Percentiles rank a stretch among this genome's conserved stretches.
Conservation (phyloP, 2,888 invertebrate genomes). For the Hypercompe scribonia region DNA sequence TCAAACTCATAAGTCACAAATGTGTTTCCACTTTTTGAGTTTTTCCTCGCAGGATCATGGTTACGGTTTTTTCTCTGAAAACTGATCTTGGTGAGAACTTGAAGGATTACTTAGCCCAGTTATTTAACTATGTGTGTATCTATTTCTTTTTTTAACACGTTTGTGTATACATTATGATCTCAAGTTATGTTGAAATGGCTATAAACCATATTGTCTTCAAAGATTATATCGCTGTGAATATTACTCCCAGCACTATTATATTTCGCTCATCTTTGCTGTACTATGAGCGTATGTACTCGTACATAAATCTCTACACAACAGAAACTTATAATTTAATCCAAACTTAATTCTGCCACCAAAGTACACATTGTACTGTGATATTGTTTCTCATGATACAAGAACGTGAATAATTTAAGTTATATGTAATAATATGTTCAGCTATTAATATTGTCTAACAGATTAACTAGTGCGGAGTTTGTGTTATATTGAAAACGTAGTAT, state of each 20-base stretch:
- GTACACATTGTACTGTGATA: slow-evolving; percentile 27
- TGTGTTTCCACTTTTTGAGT: no score
- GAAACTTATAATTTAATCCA: slow-evolving; percentile 44
- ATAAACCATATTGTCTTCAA: not conserved
- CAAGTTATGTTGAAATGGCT: not conserved
- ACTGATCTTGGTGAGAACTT: no score
- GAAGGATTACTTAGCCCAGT: no score
- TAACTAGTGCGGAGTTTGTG: not conserved
- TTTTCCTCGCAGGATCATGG: no score
- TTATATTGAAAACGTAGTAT: not conserved
- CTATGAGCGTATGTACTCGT: slow-evolving; percentile 6
- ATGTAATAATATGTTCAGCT: not conserved
- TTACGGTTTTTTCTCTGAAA: no score
- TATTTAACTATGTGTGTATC: no score
- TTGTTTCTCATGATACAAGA: slow-evolving; percentile 13
- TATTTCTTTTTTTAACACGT: not conserved
- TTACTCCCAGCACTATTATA: slow-evolving; percentile 9
- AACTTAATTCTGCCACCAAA: slow-evolving; percentile 27
- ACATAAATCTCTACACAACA: slow-evolving; percentile 26
- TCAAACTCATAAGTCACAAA: no score
- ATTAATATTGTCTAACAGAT: not conserved
- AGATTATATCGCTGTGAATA: not conserved
- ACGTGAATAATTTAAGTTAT: slow-evolving; percentile 14
- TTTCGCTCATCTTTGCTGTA: not conserved
- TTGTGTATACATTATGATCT: not conserved